phyloP scores from a whole-genome alignment of 2,888 invertebrate genomes.

The Coecobrya sp. region DNA sequence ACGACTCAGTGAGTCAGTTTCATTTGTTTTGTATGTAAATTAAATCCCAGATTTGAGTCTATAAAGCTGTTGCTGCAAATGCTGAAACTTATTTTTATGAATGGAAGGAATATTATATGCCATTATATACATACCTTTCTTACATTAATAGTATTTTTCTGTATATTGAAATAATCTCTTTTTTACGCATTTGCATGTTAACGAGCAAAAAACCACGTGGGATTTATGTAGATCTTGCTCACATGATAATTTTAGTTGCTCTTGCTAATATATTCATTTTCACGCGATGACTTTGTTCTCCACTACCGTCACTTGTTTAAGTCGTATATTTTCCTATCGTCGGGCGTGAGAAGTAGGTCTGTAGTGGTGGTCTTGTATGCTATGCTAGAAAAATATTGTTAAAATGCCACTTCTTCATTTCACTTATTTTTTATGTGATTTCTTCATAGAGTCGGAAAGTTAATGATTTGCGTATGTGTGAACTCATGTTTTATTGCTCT shows the following conservation, averaged over 20 bases:
- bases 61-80: neutral
- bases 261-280: conserved; percentile 57
- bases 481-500: neutral
- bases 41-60: conserved; percentile 1
- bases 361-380: conserved; percentile 11
- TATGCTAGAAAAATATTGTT: neutral
- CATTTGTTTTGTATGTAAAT: conserved; percentile 19
- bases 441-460: neutral
- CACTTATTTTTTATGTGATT: conserved; percentile 8
- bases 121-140: too few relatives aligned
- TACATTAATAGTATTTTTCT: neutral
- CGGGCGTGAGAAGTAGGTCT: conserved; percentile 77
- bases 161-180: neutral
- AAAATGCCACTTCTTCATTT: neutral
- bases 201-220: conserved; percentile 65
- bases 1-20: neutral
- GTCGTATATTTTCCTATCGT: conserved; percentile 17
- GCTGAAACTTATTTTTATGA: neutral
- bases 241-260: conserved; percentile 49
- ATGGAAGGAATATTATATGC: neutral
- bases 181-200: conserved; percentile 7
- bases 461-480: neutral
- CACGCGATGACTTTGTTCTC: conserved; percentile 21
- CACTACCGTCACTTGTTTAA: neutral
- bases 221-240: conserved; percentile 65